Conservation (phyloP, 2,797 vertebrate species). For the Danio jaintianensis region DNA sequence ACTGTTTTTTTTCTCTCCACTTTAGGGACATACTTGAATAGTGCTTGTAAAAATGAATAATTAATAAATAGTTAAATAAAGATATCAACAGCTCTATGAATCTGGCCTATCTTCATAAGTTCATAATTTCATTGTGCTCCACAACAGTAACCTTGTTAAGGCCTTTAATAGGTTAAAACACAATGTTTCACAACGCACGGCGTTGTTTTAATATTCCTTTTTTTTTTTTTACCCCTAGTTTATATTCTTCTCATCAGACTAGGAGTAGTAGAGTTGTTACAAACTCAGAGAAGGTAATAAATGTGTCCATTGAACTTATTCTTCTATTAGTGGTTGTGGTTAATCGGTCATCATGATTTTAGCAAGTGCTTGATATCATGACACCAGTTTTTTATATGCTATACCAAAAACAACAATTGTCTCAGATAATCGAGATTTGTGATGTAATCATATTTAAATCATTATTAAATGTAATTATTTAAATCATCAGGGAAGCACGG, state of each 20-base stretch:
- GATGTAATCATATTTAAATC: no score
- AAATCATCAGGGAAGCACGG: no score
- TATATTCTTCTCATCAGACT: slow-evolving; percentile 10
- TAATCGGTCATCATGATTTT: neutral
- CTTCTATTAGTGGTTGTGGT: neutral
- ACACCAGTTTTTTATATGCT: no score
- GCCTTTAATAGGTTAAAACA: slow-evolving; percentile 83
- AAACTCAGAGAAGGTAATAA: slow-evolving; percentile 17
- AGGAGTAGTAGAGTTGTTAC: slow-evolving; percentile 12
- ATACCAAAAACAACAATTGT: no score
- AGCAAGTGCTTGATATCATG: no score
- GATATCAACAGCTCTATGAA: slow-evolving; percentile 55
- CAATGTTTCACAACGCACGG: slow-evolving; percentile 87
- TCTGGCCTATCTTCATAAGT: slow-evolving; percentile 73
- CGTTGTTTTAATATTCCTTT: slow-evolving; percentile 70
- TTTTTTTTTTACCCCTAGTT: neutral
- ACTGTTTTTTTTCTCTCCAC: slow-evolving; percentile 62
- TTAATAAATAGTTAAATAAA: slow-evolving; percentile 58
- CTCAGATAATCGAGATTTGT: no score
- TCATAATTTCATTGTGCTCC: slow-evolving; percentile 88
- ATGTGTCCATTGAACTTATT: slow-evolving; percentile 17
- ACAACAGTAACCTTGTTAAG: slow-evolving; percentile 87
- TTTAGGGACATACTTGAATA: slow-evolving; percentile 89
- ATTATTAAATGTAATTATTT: no score
- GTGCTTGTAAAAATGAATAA: slow-evolving; percentile 68